Conservation (phyloP, 1,140 invertebrate genomes). For the Drosophila insularis region DNA sequence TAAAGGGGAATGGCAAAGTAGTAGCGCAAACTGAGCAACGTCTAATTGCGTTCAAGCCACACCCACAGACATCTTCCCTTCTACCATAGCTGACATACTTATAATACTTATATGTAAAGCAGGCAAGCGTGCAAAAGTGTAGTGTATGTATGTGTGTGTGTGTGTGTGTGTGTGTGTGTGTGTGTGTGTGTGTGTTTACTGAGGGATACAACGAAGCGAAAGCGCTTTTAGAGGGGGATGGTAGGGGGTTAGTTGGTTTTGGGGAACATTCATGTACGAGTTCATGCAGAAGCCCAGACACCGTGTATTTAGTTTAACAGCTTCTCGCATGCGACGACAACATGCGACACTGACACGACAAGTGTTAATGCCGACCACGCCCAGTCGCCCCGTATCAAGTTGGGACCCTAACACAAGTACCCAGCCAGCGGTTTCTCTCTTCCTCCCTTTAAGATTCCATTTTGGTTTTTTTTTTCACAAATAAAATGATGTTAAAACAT, state of each 20-base stretch:
- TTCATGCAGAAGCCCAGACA: conserved; percentile 69
- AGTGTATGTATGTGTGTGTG: neutral
- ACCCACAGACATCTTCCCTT: conserved; percentile 22
- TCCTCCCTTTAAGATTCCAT: neutral
- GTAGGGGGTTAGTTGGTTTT: no score
- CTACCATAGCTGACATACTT: conserved; percentile 30
- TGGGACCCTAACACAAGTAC: conserved; percentile 17
- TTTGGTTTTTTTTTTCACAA: conserved; percentile 44
- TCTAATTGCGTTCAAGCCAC: conserved; percentile 60
- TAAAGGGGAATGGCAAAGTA: neutral
- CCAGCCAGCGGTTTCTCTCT: conserved; percentile 38
- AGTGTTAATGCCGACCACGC: conserved; percentile 75
- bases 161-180: conserved; percentile 11
- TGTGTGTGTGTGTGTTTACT: conserved; percentile 20
- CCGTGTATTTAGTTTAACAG: conserved; percentile 77
- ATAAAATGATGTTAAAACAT: conserved; percentile 78
- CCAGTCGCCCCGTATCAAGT: conserved; percentile 27
- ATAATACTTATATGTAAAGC: conserved; percentile 40
- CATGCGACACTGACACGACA: conserved; percentile 79
- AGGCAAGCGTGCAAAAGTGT: conserved; percentile 40
- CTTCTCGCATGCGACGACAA: conserved; percentile 59
- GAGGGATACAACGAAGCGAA: no score
- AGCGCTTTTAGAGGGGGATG: neutral
- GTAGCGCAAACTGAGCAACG: conserved; percentile 46
- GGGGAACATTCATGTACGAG: conserved; percentile 52